Percentiles rank a stretch among this genome's conserved stretches.
These are phyloP conservation scores for Pseudoatta argentina DNA, from an alignment of 1,140 invertebrate species.

Conservation along the genomic window DNA sequence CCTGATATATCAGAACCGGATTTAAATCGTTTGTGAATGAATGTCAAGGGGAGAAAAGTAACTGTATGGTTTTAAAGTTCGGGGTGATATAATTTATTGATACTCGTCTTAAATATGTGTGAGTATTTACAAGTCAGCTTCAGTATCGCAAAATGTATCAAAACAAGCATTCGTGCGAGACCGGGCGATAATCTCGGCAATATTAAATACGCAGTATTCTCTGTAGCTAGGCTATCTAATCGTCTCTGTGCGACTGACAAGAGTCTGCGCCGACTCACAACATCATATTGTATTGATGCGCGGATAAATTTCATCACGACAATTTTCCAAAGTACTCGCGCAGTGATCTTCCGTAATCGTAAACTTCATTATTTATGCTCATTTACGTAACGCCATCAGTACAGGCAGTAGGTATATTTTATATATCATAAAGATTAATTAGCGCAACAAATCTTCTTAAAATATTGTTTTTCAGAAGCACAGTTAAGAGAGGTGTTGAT, in stretches of 20 bases:
- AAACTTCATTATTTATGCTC: background rate
- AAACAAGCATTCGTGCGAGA: constrained; percentile 14
- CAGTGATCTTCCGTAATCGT: background rate
- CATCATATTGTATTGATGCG: background rate
- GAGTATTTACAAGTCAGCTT: background rate
- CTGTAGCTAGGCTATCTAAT: constrained; percentile 67
- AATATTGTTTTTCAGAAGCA: constrained; percentile 24
- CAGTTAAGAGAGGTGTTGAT: background rate
- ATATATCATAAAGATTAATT: constrained; percentile 18
- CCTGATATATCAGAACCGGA: background rate
- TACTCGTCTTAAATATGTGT: background rate
- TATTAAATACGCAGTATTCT: constrained; percentile 70
- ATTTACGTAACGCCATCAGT: background rate
- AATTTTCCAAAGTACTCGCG: constrained; percentile 49
- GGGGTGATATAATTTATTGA: background rate
- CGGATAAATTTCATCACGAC: constrained; percentile 55
- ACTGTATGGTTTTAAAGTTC: background rate
- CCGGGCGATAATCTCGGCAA: constrained; percentile 65
- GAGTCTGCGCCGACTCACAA: constrained; percentile 46
- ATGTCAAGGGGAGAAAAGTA: background rate
- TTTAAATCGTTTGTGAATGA: background rate
- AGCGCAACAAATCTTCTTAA: constrained; percentile 17
- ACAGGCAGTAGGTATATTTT: background rate
- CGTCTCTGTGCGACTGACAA: constrained; percentile 60
- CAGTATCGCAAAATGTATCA: constrained; percentile 24